phyloP scores from a whole-genome alignment of 2,113 vertebrate genomes.

The Quiscalus mexicanus region DNA sequence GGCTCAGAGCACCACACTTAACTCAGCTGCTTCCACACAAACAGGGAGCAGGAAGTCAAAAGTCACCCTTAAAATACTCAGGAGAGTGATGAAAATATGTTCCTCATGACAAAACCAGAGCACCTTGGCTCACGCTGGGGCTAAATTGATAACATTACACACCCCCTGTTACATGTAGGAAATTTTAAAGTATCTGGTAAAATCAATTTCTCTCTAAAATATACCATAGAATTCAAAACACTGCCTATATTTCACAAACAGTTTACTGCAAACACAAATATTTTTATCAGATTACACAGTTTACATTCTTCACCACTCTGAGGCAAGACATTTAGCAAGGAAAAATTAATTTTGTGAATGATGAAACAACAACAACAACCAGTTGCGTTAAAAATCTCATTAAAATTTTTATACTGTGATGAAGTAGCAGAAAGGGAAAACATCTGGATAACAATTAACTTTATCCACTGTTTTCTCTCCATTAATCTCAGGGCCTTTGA shows the following conservation, averaged over 20 bases:
- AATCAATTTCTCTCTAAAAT: slow-evolving; percentile 66
- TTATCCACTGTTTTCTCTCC: not conserved
- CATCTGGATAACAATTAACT: slow-evolving; percentile 27
- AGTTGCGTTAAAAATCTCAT: slow-evolving; percentile 47
- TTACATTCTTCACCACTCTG: not conserved
- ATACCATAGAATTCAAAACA: slow-evolving; percentile 45
- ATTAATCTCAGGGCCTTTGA: not conserved
- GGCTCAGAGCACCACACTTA: not conserved
- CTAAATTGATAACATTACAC: slow-evolving; percentile 26
- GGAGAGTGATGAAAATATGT: not conserved
- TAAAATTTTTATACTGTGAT: not conserved
- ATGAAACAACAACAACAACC: slow-evolving; percentile 13
- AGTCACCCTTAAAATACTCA: not conserved
- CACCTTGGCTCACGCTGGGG: not conserved
- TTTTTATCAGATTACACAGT: slow-evolving; percentile 39
- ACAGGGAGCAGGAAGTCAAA: not conserved
- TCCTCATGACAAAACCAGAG: slow-evolving; percentile 28
- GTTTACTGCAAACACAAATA: slow-evolving; percentile 51
- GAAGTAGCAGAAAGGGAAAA: slow-evolving; percentile 30
- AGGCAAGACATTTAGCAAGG: not conserved
- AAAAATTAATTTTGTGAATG: not conserved
- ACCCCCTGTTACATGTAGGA: not conserved
- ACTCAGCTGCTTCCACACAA: not conserved
- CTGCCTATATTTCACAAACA: slow-evolving; percentile 49
- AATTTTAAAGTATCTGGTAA: slow-evolving; percentile 60